Evolutionary conservation across 2,797 vertebrate species (phyloP).

Genomic region (Lindbergichthys nudifrons): DNA sequence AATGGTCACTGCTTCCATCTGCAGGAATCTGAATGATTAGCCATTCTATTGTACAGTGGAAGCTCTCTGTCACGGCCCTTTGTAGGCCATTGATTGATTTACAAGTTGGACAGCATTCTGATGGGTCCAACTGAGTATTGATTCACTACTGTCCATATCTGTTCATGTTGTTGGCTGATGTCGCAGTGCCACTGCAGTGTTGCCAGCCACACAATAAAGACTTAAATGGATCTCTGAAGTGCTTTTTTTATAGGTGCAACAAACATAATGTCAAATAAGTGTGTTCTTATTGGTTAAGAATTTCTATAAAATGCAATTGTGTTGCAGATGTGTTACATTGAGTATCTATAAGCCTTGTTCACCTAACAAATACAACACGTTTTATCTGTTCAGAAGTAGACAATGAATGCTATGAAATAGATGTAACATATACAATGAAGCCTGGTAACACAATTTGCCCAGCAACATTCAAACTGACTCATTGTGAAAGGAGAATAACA

Average conservation of each 20-base stretch:
- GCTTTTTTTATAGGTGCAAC: neutral
- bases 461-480: conserved; percentile 3
- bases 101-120: conserved; percentile 67
- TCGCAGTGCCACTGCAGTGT: conserved; percentile 32
- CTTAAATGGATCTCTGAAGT: neutral
- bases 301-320: conserved; percentile 7
- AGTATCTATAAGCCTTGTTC: neutral
- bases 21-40: conserved; percentile 63
- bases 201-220: conserved; percentile 13
- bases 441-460: conserved; percentile 13
- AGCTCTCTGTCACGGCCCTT: conserved; percentile 61
- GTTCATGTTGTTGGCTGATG: conserved; percentile 38
- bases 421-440: neutral
- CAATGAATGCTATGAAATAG: conserved; percentile 16
- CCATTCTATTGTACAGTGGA: conserved; percentile 36
- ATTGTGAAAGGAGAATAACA: conserved; percentile 21
- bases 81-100: conserved; percentile 71
- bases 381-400: neutral
- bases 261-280: neutral
- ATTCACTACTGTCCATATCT: conserved; percentile 54
- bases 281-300: conserved; percentile 7
- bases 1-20: conserved; percentile 49
- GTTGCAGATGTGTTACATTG: conserved; percentile 10
- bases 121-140: conserved; percentile 68
- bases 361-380: neutral